Conservation (phyloP, 2,113 vertebrate species). For the Lanius collurio region DNA sequence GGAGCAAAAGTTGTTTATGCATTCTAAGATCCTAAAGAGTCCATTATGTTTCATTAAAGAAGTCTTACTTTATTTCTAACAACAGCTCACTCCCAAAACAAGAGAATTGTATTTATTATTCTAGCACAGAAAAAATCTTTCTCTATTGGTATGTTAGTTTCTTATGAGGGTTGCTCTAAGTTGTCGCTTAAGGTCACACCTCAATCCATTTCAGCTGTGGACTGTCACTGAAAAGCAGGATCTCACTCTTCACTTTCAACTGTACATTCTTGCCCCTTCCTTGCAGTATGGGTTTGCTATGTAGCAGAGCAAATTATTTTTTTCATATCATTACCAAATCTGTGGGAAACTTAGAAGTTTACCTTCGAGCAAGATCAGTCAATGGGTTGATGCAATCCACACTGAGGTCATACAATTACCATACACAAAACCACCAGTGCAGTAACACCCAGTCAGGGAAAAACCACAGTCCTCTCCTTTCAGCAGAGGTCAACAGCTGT, state of each 20-base stretch:
- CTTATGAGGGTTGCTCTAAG: neutral
- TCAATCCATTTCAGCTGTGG: neutral
- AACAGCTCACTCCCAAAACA: neutral
- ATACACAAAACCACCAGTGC: neutral
- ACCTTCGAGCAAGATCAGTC: neutral
- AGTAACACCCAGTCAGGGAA: neutral
- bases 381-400: neutral
- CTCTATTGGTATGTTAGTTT: neutral
- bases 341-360: neutral
- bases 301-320: neutral
- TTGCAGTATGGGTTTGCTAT: neutral
- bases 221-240: neutral
- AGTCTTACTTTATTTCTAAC: neutral
- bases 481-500: neutral
- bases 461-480: neutral
- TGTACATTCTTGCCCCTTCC: neutral
- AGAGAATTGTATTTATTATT: neutral
- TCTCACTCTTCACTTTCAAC: neutral
- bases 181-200: neutral
- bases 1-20: neutral
- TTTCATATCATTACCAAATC: neutral
- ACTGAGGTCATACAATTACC: neutral
- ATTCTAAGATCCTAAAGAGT: neutral
- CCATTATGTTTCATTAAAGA: neutral
- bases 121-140: neutral